Evolutionary conservation across 2,113 vertebrate species (phyloP), one percentile per base, ranked within the genome.

Genomic region (Capreolus pygargus): DNA sequence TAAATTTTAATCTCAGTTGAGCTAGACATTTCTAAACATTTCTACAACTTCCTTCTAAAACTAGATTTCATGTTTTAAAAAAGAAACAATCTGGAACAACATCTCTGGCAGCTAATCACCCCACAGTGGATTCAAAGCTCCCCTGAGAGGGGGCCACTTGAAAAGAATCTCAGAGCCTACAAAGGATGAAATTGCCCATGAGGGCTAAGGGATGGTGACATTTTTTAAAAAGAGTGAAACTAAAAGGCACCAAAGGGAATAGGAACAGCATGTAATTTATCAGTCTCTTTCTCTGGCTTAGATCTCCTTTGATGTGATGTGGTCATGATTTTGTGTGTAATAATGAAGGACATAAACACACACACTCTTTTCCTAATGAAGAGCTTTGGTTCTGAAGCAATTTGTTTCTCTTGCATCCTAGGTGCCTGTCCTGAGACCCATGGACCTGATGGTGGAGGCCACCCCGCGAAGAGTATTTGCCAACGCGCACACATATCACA

Each of bases 381-480:
- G 47, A 94, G 28, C 45, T 89, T 81, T 30, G 23, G 16, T 91
- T 81, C 84, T 96, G 23, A 97, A 81, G 33, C 54, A 16, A 0
- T 97, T 57, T 98, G 4, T 0, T 86, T 98, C 97, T 87, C 97
- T 98, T 95, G 0, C 86, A 95, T 98, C 7, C 30, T 96, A 99
- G 99, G 99, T 99, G 45, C 99, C 99, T 0, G 99, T 99, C 95
- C 98, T 99, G 84, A 99, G 99, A 99, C 99, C 99, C 83, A 99
- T 99, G 99, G 99, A 99, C 98, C 98, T 99, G 98, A 99, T 99
- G 99, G 99, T 99, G 91, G 99, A 99, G 98, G 99, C 99, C 78
- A 99, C 99, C 36, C 99, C 99, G 0, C 98, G 99, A 57, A 98
- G 99, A 81, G 99, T 99, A 17, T 99, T 99, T 92, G 99, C 99